Percentiles rank a stretch among this genome's conserved stretches.
phyloP scores from a whole-genome alignment of 1,140 invertebrate genomes.

The Ceratosolen fusciceps region DNA sequence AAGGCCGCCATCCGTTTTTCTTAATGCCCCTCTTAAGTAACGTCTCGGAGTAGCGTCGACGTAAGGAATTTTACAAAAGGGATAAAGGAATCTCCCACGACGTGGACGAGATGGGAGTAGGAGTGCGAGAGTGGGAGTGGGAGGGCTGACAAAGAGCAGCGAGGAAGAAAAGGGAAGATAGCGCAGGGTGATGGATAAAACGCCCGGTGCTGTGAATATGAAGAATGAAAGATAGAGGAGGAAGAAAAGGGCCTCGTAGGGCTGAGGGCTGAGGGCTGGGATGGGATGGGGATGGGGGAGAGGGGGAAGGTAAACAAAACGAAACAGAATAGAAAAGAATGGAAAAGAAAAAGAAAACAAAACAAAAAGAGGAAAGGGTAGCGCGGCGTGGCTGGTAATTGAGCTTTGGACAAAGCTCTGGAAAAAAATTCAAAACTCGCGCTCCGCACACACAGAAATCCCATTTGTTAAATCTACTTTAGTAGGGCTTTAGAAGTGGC shows the following conservation, averaged over 20 bases:
- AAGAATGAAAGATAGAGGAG: background rate
- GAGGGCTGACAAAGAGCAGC: background rate
- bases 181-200: background rate
- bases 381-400: conserved; percentile 14
- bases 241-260: too few species aligned
- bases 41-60: conserved; percentile 11
- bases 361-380: conserved; percentile 22
- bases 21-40: conserved; percentile 29
- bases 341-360: background rate
- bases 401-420: conserved; percentile 3
- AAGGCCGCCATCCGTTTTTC: background rate
- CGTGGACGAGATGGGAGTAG: too few species aligned
- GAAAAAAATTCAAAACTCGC: conserved; percentile 22
- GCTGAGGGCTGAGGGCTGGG: too few species aligned
- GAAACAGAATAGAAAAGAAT: too few species aligned
- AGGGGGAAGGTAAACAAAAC: too few species aligned
- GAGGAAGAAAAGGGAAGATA: background rate
- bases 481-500: background rate
- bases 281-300: too few species aligned
- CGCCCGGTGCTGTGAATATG: background rate
- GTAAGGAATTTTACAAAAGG: conserved; percentile 47
- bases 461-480: background rate
- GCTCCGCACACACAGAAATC: background rate
- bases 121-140: background rate
- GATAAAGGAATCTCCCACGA: conserved; percentile 20